Base-by-base conservation (phyloP, 1,140 invertebrate genomes). In the Onthophagus taurus region DNA sequence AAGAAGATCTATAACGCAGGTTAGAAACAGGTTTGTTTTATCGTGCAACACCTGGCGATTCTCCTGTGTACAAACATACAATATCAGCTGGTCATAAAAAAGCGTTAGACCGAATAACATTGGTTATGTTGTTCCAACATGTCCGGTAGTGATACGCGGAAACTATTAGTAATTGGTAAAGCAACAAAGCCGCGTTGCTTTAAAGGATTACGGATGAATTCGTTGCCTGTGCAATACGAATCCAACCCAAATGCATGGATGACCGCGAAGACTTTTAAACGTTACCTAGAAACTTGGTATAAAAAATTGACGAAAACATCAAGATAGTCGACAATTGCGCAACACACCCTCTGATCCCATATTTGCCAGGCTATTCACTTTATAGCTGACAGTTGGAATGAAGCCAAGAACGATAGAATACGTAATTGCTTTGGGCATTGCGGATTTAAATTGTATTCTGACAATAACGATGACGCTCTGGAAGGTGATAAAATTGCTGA, bases 301-400 rank as follows among this genome's bases (percentile, higher is more conserved):
- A 33, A 33, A 33, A 12, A 33, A 33, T 33, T 33, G 31, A n/a
- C n/a, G n/a, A 26, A 12, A 37, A 21, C 16, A 18, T n/a, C 35
- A 37, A 19, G 35, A 17, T 37, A 19, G 12, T 17, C n/a, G 35
- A 37, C 2, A 37, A 37, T 19, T 19, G 35, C 21, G 35, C 35
- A n/a, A 19, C 35, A 16, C 17, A 37, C 18, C 16, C 3, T 2
- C 18, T 19, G 12, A 33, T 16, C 31, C 19, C 18, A 37, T 19
- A 37, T 37, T 37, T n/a, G 13, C 11, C 35, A 37, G 21, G 19
- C 35, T n/a, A 37, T 37, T 19, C 13, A 37, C 16, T 19, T 37
- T 18, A 18, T 37, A 12, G 35, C 35, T 16, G 16, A 18, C 19
- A 37, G 4, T 18, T 37, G 35, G 35, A 4, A 3, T n/a, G 35